phyloP scores from a whole-genome alignment of 2,888 invertebrate genomes.

The Thumatha senex region DNA sequence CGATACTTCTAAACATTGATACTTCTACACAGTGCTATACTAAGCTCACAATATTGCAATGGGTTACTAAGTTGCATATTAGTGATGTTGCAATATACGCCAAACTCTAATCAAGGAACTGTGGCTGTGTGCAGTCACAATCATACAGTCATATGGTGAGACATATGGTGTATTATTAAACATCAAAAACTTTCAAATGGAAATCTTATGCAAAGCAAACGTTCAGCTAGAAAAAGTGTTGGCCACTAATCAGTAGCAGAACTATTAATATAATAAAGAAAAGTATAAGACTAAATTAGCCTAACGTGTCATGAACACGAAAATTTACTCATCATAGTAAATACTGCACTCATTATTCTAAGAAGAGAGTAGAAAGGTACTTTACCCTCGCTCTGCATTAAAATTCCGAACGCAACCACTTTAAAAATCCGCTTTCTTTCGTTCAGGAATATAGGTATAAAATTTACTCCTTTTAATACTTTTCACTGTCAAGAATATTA shows the following conservation, averaged over 20 bases:
- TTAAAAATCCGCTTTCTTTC: slow-evolving; percentile 52
- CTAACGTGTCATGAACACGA: slow-evolving; percentile 34
- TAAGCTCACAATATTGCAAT: too few relatives aligned
- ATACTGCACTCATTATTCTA: slow-evolving; percentile 47
- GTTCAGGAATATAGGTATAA: slow-evolving; percentile 56
- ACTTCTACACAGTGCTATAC: too few relatives aligned
- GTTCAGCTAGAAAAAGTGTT: too few relatives aligned
- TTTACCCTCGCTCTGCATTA: slow-evolving; percentile 48
- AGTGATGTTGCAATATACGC: too few relatives aligned
- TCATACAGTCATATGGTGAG: too few relatives aligned
- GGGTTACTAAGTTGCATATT: too few relatives aligned
- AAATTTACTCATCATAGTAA: slow-evolving; percentile 38
- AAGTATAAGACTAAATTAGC: slow-evolving; percentile 32
- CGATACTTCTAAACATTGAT: too few relatives aligned
- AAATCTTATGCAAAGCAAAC: too few relatives aligned
- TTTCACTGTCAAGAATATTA: slow-evolving; percentile 51
- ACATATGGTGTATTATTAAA: too few relatives aligned
- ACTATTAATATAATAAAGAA: slow-evolving; percentile 12
- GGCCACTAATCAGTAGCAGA: neutral
- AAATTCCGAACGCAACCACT: slow-evolving; percentile 51
- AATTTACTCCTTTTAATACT: slow-evolving; percentile 54
- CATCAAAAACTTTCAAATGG: too few relatives aligned
- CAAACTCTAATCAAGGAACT: too few relatives aligned
- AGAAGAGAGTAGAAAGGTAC: slow-evolving; percentile 47
- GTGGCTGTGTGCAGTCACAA: too few relatives aligned